These are phyloP conservation scores for Drosophila ercepeae DNA, from an alignment of 1,140 invertebrate genomes.

Conservation along the genomic window DNA sequence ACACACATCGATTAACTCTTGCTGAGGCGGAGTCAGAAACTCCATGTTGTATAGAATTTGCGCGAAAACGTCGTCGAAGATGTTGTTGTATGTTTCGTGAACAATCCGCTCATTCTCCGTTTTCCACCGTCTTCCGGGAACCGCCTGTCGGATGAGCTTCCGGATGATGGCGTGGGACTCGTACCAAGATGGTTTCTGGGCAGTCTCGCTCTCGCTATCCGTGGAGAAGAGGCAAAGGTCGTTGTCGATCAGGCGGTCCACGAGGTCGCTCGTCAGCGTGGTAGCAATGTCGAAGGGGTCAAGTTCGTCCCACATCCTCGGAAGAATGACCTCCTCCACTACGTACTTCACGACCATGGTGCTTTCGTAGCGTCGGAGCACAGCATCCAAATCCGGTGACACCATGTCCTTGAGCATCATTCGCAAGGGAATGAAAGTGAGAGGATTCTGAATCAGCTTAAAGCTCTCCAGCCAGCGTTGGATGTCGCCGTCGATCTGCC, in stretches of 20 bases:
- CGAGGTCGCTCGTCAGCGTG: conserved; percentile 42
- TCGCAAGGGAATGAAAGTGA: conserved; percentile 82
- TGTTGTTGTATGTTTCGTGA: conserved; percentile 40
- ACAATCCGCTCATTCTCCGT: conserved; percentile 53
- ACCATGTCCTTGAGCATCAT: conserved; percentile 42
- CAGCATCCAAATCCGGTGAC: conserved; percentile 36
- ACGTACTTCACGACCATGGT: conserved; percentile 47
- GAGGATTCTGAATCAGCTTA: conserved; percentile 55
- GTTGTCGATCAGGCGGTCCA: conserved; percentile 71
- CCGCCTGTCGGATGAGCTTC: conserved; percentile 61
- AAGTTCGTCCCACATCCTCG: conserved; percentile 32
- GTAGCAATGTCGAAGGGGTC: conserved; percentile 58
- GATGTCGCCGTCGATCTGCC: conserved; percentile 85
- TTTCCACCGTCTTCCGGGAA: conserved; percentile 71
- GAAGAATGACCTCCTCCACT: conserved; percentile 64
- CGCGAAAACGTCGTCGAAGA: conserved; percentile 53
- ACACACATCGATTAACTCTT: conserved; percentile 2
- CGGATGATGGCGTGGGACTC: conserved; percentile 62
- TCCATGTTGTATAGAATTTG: conserved; percentile 16
- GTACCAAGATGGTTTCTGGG: neutral
- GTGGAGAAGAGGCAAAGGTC: conserved; percentile 64
- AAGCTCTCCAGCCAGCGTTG: conserved; percentile 84
- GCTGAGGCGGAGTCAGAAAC: neutral
- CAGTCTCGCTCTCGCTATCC: conserved; percentile 56
- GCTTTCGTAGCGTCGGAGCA: conserved; percentile 40